phyloP scores from a whole-genome alignment of 2,113 vertebrate species.

The Misgurnus mizolepis region DNA sequence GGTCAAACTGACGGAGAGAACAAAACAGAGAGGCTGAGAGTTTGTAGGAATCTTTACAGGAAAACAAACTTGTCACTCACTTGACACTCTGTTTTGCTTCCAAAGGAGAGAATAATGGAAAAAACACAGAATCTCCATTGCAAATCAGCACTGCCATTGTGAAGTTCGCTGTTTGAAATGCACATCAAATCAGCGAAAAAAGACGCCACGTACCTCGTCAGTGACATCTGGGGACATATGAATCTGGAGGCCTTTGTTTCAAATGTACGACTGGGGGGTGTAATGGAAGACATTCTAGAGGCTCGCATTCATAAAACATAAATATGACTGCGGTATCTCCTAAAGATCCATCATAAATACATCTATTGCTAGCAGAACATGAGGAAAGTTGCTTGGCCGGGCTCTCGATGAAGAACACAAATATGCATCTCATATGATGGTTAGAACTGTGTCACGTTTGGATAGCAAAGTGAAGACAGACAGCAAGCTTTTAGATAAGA shows the following conservation, averaged over 20 bases:
- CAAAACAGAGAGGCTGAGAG: constrained; percentile 79
- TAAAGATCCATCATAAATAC: constrained; percentile 76
- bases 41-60: constrained; percentile 81
- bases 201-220: constrained; percentile 99
- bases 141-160: constrained; percentile 91
- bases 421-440: not conserved
- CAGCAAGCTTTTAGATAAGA: too few species aligned
- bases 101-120: constrained; percentile 71
- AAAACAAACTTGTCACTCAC: constrained; percentile 83
- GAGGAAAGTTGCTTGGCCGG: constrained; percentile 57
- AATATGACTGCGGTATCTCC: constrained; percentile 75
- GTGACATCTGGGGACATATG: constrained; percentile 99
- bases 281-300: constrained; percentile 86
- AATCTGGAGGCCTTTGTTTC: constrained; percentile 94
- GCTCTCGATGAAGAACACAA: not conserved
- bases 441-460: not conserved
- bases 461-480: too few species aligned
- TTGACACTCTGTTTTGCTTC: constrained; percentile 78
- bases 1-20: constrained; percentile 80
- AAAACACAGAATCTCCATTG: constrained; percentile 77
- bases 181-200: constrained; percentile 88
- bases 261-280: constrained; percentile 36
- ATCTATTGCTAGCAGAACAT: constrained; percentile 74
- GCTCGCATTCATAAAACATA: constrained; percentile 90
- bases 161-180: constrained; percentile 94